These are phyloP conservation scores for Steinernema hermaphroditum DNA, from an alignment of 2,888 invertebrate species.

Conservation along the genomic window DNA sequence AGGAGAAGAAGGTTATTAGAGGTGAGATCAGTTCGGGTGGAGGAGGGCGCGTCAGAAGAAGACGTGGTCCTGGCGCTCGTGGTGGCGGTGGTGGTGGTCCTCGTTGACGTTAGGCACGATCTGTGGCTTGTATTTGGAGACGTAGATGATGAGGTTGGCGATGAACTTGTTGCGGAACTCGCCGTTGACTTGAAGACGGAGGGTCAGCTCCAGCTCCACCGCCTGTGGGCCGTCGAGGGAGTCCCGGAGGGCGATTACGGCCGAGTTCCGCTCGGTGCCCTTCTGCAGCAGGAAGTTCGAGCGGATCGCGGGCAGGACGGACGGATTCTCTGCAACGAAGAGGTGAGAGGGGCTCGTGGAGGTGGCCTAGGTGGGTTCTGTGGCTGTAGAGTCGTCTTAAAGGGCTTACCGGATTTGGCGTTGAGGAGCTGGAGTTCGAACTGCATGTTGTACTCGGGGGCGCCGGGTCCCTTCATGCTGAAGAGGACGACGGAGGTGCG, in stretches of 20 bases:
- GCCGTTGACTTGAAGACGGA: constrained; percentile 67
- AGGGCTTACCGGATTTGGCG: constrained; percentile 55
- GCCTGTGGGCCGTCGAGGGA: constrained; percentile 62
- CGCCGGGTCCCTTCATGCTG: constrained; percentile 67
- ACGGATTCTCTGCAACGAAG: constrained; percentile 46
- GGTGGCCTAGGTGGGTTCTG: neutral
- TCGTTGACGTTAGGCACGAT: neutral
- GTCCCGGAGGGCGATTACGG: constrained; percentile 67
- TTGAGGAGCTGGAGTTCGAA: constrained; percentile 68
- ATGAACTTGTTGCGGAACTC: constrained; percentile 68
- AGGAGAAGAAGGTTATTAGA: too few species aligned
- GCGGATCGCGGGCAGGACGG: constrained; percentile 65
- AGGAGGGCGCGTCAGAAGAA: too few species aligned
- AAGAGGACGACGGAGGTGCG: constrained; percentile 83
- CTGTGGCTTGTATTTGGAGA: constrained; percentile 61
- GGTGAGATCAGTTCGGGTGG: too few species aligned
- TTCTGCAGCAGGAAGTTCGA: constrained; percentile 68
- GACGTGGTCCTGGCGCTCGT: neutral
- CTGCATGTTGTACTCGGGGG: constrained; percentile 65
- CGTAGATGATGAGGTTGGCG: constrained; percentile 68
- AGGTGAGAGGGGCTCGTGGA: neutral
- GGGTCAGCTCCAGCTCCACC: constrained; percentile 68
- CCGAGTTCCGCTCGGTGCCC: constrained; percentile 66
- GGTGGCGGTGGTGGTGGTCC: neutral
- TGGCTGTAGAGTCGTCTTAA: constrained; percentile 37